phyloP scores from a whole-genome alignment of 2,113 vertebrate genomes.

The Ovis aries region DNA sequence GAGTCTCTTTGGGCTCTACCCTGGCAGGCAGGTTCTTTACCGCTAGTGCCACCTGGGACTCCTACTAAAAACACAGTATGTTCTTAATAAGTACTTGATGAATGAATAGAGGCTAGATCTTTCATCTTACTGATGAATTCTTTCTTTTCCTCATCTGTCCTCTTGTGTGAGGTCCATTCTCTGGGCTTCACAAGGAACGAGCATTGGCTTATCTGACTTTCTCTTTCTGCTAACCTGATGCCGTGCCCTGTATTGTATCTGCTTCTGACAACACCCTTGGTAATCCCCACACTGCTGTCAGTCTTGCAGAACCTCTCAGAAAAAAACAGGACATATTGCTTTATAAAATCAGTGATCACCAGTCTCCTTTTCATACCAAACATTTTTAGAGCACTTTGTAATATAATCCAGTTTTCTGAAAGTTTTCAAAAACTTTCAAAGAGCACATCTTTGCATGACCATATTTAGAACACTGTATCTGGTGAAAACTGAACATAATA shows the following conservation, averaged over 20 bases:
- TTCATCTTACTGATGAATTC: not conserved
- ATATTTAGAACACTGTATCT: not conserved
- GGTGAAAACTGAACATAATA: slow-evolving; percentile 21
- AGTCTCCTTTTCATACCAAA: slow-evolving; percentile 34
- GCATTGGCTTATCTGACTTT: not conserved
- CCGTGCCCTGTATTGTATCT: not conserved
- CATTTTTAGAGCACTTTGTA: slow-evolving; percentile 40
- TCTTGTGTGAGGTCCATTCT: not conserved
- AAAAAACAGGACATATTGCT: not conserved
- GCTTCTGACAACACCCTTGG: not conserved
- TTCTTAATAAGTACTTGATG: not conserved
- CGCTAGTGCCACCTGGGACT: accelerated
- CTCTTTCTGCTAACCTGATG: not conserved
- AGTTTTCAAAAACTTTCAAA: slow-evolving; percentile 21
- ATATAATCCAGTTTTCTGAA: slow-evolving; percentile 32
- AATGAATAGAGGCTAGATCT: not conserved
- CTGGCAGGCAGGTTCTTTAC: not conserved
- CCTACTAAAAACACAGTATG: not conserved
- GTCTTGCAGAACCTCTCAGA: not conserved
- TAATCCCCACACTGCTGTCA: not conserved
- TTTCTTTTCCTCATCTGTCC: not conserved
- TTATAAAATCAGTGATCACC: slow-evolving; percentile 29
- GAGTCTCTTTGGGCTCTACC: not conserved
- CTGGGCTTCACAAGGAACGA: not conserved
- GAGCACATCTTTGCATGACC: not conserved